These are phyloP conservation scores for Lithobates pipiens DNA, from an alignment of 2,797 vertebrate genomes.

Conservation along the genomic window DNA sequence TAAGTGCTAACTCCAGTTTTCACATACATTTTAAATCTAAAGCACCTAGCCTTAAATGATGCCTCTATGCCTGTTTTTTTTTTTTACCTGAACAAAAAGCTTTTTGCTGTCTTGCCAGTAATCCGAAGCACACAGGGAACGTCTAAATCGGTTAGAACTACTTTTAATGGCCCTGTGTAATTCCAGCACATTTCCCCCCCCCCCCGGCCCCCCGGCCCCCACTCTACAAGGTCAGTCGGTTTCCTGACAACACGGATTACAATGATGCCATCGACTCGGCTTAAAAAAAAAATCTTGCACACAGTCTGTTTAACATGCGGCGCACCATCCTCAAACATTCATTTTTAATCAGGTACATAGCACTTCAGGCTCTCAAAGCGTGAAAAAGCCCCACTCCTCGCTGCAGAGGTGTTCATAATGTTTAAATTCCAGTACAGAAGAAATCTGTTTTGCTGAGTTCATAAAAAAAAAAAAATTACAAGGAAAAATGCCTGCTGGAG, in stretches of 20 bases:
- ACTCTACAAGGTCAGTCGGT: slow-evolving; percentile 46
- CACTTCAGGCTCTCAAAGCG: slow-evolving; percentile 53
- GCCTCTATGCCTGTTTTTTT: background rate
- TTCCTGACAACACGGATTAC: slow-evolving; percentile 57
- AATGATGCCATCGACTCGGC: slow-evolving; percentile 51
- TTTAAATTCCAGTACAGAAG: slow-evolving; percentile 39
- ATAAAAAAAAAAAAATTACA: slow-evolving; percentile 51
- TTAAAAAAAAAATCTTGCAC: slow-evolving; percentile 40
- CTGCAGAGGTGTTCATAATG: slow-evolving; percentile 54
- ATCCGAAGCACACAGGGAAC: background rate
- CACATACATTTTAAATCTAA: no score
- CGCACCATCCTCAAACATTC: slow-evolving; percentile 50
- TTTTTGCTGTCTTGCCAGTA: background rate
- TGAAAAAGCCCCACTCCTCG: slow-evolving; percentile 40
- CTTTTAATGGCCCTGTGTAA: slow-evolving; percentile 18
- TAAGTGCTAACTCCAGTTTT: no score
- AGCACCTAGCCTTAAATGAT: background rate
- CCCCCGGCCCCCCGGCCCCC: slow-evolving; percentile 8
- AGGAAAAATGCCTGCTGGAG: background rate
- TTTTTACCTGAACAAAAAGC: background rate
- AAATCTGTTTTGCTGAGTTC: slow-evolving; percentile 54
- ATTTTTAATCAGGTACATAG: slow-evolving; percentile 61
- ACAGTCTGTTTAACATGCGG: slow-evolving; percentile 59
- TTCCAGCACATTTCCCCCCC: slow-evolving; percentile 12
- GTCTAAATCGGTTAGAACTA: slow-evolving; percentile 30